phyloP scores from a whole-genome alignment of 1,140 invertebrate genomes.

The Orchesella cincta region DNA sequence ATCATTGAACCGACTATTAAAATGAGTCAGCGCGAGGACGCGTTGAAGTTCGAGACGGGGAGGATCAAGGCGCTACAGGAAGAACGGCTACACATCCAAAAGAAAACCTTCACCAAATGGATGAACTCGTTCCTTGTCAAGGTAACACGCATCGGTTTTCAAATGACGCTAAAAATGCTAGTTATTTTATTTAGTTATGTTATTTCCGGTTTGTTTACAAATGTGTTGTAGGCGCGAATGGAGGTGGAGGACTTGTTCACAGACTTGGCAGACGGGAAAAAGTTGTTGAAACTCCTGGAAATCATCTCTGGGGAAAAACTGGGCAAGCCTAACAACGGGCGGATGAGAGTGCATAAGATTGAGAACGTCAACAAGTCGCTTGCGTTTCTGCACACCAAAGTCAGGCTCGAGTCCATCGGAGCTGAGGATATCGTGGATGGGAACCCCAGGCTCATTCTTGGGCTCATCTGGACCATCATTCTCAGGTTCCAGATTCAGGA shows the following conservation, averaged over 20 bases:
- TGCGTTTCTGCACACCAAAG: constrained; percentile 96
- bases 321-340: constrained; percentile 92
- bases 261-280: constrained; percentile 92
- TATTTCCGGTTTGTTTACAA: constrained; percentile 9
- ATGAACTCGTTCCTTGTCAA: constrained; percentile 97
- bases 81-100: constrained; percentile 95
- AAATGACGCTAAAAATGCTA: not conserved
- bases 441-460: constrained; percentile 90
- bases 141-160: constrained; percentile 61
- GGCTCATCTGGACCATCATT: constrained; percentile 98
- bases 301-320: constrained; percentile 98
- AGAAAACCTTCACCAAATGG: constrained; percentile 99
- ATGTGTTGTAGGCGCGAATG: constrained; percentile 77
- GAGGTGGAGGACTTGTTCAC: constrained; percentile 96
- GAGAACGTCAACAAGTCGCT: constrained; percentile 99
- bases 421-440: constrained; percentile 99
- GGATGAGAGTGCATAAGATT: constrained; percentile 97
- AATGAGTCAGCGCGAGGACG: constrained; percentile 68
- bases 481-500: constrained; percentile 96
- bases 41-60: constrained; percentile 92
- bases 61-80: constrained; percentile 95
- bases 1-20: no score
- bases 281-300: constrained; percentile 94
- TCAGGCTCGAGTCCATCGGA: constrained; percentile 95
- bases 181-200: not conserved